Evolutionary conservation across 2,888 invertebrate species (phyloP).

Genomic region (Trachelus troglodyta): DNA sequence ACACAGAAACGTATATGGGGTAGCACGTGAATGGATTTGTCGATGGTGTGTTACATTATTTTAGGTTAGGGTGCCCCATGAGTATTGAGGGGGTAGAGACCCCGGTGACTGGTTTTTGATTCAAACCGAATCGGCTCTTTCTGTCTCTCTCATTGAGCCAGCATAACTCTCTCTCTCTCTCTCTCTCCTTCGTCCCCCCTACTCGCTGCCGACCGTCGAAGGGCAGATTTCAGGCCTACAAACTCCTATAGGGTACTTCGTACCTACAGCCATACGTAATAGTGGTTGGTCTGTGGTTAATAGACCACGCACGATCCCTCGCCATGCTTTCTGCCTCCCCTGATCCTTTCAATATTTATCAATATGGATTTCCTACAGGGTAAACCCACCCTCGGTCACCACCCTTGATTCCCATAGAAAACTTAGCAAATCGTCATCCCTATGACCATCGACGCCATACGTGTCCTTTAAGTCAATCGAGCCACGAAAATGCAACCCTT

Average conservation of each 20-base stretch:
- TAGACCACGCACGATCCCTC: slow-evolving; percentile 15
- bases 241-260: slow-evolving; percentile 39
- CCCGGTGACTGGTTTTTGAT: neutral
- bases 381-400: neutral
- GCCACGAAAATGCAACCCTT: neutral
- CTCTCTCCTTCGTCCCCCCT: neutral
- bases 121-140: neutral
- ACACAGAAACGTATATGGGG: slow-evolving; percentile 31
- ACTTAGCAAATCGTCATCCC: neutral
- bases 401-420: neutral
- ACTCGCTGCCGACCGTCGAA: neutral
- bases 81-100: neutral
- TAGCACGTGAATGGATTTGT: slow-evolving; percentile 52
- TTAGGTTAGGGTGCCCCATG: slow-evolving; percentile 29
- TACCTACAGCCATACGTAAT: slow-evolving; percentile 30
- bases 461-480: neutral
- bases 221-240: neutral
- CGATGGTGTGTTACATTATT: slow-evolving; percentile 53
- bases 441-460: neutral
- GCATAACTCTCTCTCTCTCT: neutral
- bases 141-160: neutral
- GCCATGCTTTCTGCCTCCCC: neutral
- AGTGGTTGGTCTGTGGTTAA: slow-evolving; percentile 50
- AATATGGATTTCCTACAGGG: neutral
- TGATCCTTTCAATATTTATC: neutral